Conservation (phyloP, 2,797 vertebrate genomes). For the Odontamblyopus rebecca region DNA sequence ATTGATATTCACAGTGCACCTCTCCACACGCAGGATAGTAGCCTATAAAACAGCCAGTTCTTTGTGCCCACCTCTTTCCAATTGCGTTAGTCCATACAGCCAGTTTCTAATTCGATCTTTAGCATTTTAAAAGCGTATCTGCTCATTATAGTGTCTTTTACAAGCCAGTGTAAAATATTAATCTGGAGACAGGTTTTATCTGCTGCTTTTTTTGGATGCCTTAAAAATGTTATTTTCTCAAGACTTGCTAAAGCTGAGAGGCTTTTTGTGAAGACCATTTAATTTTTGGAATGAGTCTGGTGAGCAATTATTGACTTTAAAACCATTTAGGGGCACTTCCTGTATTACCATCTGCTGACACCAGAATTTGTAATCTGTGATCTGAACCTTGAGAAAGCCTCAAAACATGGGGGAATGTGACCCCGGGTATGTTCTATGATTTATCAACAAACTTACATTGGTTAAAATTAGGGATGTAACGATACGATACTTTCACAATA, state of each 20-base stretch:
- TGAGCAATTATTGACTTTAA: no score
- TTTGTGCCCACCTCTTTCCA: conserved; percentile 45
- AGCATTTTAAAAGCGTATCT: not conserved
- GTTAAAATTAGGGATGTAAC: no score
- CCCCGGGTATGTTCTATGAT: no score
- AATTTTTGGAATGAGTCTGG: not conserved
- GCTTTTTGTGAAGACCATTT: not conserved
- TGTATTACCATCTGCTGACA: no score
- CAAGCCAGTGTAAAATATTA: not conserved
- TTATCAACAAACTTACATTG: no score
- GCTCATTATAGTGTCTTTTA: not conserved
- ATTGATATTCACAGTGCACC: conserved; percentile 75
- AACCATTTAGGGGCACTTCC: no score
- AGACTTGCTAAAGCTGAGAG: not conserved
- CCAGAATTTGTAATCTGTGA: no score
- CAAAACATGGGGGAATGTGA: no score
- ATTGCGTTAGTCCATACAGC: not conserved
- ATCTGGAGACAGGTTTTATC: not conserved
- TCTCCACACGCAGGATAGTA: conserved; percentile 77
- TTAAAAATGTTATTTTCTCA: not conserved
- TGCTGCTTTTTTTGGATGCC: no score
- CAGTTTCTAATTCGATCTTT: conserved; percentile 1
- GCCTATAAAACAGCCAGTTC: conserved; percentile 69
- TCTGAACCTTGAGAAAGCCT: no score
- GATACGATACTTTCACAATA: no score